Conservation (phyloP, 2,888 invertebrate species). For the Crepidodera aurea region DNA sequence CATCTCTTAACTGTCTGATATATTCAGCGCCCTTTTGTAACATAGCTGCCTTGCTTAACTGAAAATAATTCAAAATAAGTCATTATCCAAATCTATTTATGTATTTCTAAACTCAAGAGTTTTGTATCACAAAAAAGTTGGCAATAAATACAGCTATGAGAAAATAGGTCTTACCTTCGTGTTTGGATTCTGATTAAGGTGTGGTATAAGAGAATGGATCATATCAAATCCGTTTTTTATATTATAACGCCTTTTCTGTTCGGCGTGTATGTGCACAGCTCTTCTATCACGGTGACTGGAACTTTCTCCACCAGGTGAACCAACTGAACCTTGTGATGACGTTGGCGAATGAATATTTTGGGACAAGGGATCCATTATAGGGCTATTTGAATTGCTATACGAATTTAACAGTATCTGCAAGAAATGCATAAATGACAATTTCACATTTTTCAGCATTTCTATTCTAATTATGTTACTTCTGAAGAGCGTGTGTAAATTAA, state of each 20-base stretch:
- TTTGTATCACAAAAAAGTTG: too few species aligned
- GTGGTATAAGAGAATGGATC: slow-evolving; percentile 90
- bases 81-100: neutral
- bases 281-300: slow-evolving; percentile 69
- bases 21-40: slow-evolving; percentile 96
- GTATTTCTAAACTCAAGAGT: too few species aligned
- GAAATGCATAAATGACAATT: neutral
- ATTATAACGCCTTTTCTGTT: slow-evolving; percentile 94
- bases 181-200: slow-evolving; percentile 87
- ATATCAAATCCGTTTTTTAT: slow-evolving; percentile 97
- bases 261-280: slow-evolving; percentile 92
- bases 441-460: too few species aligned
- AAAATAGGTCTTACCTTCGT: too few species aligned
- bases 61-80: slow-evolving; percentile 45
- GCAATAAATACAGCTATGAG: too few species aligned
- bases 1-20: slow-evolving; percentile 86
- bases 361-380: slow-evolving; percentile 57
- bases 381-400: slow-evolving; percentile 60
- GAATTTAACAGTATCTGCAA: slow-evolving; percentile 52
- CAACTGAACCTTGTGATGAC: slow-evolving; percentile 66
- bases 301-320: slow-evolving; percentile 60
- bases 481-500: too few species aligned
- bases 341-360: slow-evolving; percentile 67
- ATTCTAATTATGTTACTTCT: too few species aligned
- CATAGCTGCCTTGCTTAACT: slow-evolving; percentile 96